Percentiles rank a stretch among this genome's conserved stretches.
Conservation (phyloP, 2,797 vertebrate genomes). For the Prionace glauca region DNA sequence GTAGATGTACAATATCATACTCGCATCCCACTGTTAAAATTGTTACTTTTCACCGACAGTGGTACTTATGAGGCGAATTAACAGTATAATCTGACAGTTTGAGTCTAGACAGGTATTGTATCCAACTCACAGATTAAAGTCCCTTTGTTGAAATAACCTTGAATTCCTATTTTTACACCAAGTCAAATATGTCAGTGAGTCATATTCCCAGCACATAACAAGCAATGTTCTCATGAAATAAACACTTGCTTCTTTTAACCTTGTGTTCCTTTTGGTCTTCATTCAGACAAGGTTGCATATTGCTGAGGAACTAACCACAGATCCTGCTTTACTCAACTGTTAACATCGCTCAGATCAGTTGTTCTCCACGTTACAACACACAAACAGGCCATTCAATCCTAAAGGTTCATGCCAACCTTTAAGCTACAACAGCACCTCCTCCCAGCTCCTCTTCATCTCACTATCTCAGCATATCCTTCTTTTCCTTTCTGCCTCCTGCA, state of each 20-base stretch:
- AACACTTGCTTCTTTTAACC: neutral
- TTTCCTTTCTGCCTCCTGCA: neutral
- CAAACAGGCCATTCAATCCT: neutral
- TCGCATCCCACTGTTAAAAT: constrained; percentile 1
- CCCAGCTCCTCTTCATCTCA: no score
- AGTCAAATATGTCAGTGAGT: constrained; percentile 7
- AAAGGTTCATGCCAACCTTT: neutral
- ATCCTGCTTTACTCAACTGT: neutral
- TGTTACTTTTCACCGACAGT: constrained; percentile 13
- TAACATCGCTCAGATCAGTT: neutral
- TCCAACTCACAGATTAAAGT: neutral
- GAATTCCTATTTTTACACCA: neutral
- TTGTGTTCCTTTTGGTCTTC: neutral
- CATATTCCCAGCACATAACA: neutral
- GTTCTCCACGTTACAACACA: neutral
- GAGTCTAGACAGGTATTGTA: constrained; percentile 25
- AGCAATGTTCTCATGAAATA: neutral
- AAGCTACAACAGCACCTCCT: no score
- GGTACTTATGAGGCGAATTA: neutral
- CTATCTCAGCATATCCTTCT: neutral
- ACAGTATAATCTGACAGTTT: neutral
- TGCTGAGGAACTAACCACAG: neutral
- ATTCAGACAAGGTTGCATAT: neutral
- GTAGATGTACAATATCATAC: neutral
- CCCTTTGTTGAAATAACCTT: neutral